Evolutionary conservation across 2,113 vertebrate genomes (phyloP).

Genomic region (Sinocyclocheilus grahami): DNA sequence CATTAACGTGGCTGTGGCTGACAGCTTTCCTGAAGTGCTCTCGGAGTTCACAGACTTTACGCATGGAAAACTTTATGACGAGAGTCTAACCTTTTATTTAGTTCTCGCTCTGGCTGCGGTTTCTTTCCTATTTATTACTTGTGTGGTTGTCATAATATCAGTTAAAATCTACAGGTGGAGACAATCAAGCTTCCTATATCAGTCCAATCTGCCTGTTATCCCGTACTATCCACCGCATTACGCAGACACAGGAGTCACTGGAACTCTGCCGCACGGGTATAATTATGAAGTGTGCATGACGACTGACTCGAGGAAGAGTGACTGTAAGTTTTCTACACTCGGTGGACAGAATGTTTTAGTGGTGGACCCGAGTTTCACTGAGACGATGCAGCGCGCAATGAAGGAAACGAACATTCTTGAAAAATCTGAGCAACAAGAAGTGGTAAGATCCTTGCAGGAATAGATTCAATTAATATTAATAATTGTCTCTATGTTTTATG

Average conservation of each 20-base stretch:
- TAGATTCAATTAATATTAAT: too few species aligned
- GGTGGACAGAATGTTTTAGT: slow-evolving; percentile 41
- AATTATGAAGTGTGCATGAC: slow-evolving; percentile 65
- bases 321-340: slow-evolving; percentile 47
- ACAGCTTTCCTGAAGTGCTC: slow-evolving; percentile 43
- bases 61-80: slow-evolving; percentile 51
- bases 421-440: too few species aligned
- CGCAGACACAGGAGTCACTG: slow-evolving; percentile 68
- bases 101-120: slow-evolving; percentile 65
- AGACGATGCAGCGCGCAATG: background rate
- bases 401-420: background rate
- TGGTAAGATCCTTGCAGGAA: too few species aligned
- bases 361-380: slow-evolving; percentile 28
- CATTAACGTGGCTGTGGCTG: slow-evolving; percentile 28
- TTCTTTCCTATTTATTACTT: slow-evolving; percentile 73
- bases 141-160: slow-evolving; percentile 64
- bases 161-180: slow-evolving; percentile 67
- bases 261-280: slow-evolving; percentile 67
- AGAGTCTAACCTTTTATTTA: slow-evolving; percentile 56
- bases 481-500: too few species aligned
- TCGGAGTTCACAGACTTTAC: slow-evolving; percentile 58
- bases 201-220: slow-evolving; percentile 66
- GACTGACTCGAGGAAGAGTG: slow-evolving; percentile 60
- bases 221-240: slow-evolving; percentile 71
- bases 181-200: slow-evolving; percentile 63